Conservation (phyloP, 2,113 vertebrate species). For the Bettongia penicillata region DNA sequence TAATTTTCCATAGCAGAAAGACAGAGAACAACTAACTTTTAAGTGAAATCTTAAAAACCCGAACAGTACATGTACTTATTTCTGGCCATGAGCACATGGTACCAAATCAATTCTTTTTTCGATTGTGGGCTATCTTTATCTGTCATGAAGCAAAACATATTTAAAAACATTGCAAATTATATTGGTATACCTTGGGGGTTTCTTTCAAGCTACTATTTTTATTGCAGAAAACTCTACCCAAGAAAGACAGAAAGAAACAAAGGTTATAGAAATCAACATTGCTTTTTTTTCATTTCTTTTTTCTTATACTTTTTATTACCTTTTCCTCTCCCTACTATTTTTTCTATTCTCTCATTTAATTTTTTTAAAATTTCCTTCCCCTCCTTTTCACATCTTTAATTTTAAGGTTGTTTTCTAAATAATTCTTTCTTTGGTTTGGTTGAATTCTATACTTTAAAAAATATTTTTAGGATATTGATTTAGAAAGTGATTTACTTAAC, state of each 20-base stretch:
- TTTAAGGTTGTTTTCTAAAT: background rate
- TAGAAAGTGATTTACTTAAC: background rate
- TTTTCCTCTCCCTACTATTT: constrained; percentile 28
- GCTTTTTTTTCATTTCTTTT: constrained; percentile 22
- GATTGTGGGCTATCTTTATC: constrained; percentile 27
- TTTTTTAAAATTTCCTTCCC: constrained; percentile 11
- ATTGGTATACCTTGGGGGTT: constrained; percentile 22
- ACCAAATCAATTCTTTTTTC: constrained; percentile 65
- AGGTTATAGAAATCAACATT: constrained; percentile 7
- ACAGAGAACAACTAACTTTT: constrained; percentile 61
- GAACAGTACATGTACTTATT: constrained; percentile 61
- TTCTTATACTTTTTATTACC: background rate
- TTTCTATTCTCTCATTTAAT: background rate
- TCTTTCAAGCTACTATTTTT: constrained; percentile 31
- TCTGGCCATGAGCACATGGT: constrained; percentile 47
- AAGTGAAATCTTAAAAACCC: constrained; percentile 53
- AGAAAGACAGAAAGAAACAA: constrained; percentile 51
- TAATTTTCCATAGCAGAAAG: constrained; percentile 60
- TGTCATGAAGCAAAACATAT: constrained; percentile 26
- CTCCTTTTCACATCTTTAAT: background rate
- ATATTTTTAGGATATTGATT: background rate
- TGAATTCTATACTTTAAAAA: background rate
- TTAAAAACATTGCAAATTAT: constrained; percentile 40
- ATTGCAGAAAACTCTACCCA: constrained; percentile 28
- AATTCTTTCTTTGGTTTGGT: background rate